A percentile compares a stretch with the other conserved stretches of the same genome.
phyloP scores from a whole-genome alignment of 1,140 invertebrate species.

The Drosophila fuyamai region DNA sequence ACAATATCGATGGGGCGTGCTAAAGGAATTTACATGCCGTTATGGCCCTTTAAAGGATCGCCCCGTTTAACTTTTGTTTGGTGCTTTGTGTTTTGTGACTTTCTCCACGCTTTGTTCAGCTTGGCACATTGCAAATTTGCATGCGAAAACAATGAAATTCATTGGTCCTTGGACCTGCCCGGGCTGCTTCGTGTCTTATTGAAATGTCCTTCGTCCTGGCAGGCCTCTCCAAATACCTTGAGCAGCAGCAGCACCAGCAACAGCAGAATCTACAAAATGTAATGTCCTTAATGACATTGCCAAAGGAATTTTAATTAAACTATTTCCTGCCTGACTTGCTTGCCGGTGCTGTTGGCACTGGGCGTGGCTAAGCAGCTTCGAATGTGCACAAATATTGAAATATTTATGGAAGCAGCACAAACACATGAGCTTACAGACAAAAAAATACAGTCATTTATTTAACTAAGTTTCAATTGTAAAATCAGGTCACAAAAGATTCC shows the following conservation, averaged over 20 bases:
- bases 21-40: conserved; percentile 52
- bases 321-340: conserved; percentile 69
- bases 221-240: conserved; percentile 45
- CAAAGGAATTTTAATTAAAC: conserved; percentile 81
- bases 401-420: conserved; percentile 66
- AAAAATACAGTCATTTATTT: not conserved
- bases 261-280: conserved; percentile 57
- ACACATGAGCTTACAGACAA: conserved; percentile 23
- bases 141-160: conserved; percentile 76
- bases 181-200: conserved; percentile 38
- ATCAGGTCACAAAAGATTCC: too few relatives aligned
- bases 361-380: conserved; percentile 71
- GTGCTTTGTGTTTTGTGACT: conserved; percentile 51
- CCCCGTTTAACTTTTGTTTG: conserved; percentile 63
- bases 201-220: conserved; percentile 54
- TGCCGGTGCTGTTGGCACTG: conserved; percentile 18
- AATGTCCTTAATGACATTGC: conserved; percentile 77
- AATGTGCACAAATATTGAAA: conserved; percentile 81
- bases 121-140: conserved; percentile 66
- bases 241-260: conserved; percentile 14
- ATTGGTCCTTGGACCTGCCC: conserved; percentile 30
- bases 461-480: not conserved
- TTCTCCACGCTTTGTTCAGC: conserved; percentile 58
- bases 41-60: conserved; percentile 68
- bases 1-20: conserved; percentile 74